These are phyloP conservation scores for Rotaria socialis DNA, from an alignment of 2,888 invertebrate species.

Conservation along the genomic window DNA sequence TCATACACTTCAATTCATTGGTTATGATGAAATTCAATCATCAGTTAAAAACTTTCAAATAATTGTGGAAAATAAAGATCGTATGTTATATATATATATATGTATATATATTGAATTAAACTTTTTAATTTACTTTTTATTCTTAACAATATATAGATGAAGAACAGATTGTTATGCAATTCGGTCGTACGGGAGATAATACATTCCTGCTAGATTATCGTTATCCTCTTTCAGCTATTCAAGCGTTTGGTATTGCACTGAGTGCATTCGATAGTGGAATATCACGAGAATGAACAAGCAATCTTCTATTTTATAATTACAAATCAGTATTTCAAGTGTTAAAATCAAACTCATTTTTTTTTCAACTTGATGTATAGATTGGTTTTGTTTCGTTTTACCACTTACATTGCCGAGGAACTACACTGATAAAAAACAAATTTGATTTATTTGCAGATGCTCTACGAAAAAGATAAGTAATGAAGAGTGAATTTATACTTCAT, in stretches of 20 bases:
- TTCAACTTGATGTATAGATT: too few relatives aligned
- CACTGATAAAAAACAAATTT: too few relatives aligned
- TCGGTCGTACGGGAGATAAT: neutral
- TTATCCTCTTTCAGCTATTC: constrained; percentile 92
- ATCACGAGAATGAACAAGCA: constrained; percentile 78
- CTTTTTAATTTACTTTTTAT: neutral
- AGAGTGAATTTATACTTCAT: too few relatives aligned
- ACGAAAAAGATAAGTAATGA: too few relatives aligned
- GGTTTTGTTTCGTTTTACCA: too few relatives aligned
- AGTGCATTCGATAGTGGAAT: constrained; percentile 98
- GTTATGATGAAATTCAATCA: neutral
- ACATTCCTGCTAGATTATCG: constrained; percentile 58
- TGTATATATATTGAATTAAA: neutral
- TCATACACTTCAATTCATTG: neutral
- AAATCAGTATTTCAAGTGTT: too few relatives aligned
- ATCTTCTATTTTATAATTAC: neutral
- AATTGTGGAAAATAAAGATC: neutral
- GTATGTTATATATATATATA: neutral
- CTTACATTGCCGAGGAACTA: too few relatives aligned
- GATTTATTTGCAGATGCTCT: too few relatives aligned
- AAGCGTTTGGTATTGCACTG: constrained; percentile 88
- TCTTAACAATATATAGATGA: neutral
- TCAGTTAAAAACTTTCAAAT: constrained; percentile 18
- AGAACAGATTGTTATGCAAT: neutral
- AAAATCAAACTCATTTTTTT: too few relatives aligned